Conservation (phyloP, 2,888 invertebrate genomes). For the Dusona sp. region DNA sequence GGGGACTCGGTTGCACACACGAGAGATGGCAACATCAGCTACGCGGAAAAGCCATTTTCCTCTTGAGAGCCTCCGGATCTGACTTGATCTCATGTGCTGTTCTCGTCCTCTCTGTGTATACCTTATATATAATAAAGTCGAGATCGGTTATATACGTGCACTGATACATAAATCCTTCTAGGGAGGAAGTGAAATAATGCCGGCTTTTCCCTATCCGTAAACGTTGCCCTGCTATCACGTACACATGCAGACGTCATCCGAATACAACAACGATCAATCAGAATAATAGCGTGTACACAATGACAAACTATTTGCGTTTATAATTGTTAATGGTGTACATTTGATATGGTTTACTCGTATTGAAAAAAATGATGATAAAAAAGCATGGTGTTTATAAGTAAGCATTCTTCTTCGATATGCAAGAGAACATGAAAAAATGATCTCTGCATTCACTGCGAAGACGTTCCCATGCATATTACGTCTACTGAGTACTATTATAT, state of each 20-base stretch:
- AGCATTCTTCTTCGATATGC: neutral
- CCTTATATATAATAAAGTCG: conserved; percentile 53
- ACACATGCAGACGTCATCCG: conserved; percentile 5
- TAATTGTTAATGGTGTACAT: neutral
- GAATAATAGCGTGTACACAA: neutral
- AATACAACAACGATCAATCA: neutral
- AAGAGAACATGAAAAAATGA: neutral
- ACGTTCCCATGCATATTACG: neutral
- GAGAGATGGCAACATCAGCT: conserved; percentile 64
- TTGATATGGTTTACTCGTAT: neutral
- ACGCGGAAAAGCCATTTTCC: conserved; percentile 69
- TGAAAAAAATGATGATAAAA: neutral
- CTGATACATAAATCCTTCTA: conserved; percentile 53
- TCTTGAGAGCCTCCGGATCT: conserved; percentile 67
- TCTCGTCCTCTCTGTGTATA: conserved; percentile 51
- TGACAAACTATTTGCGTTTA: neutral
- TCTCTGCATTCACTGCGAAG: neutral
- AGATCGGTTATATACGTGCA: conserved; percentile 34
- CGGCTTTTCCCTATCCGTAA: conserved; percentile 54
- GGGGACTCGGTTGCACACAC: conserved; percentile 46
- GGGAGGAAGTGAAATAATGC: conserved; percentile 64
- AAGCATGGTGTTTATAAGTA: neutral
- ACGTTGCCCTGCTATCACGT: conserved; percentile 14
- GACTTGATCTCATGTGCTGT: conserved; percentile 64
- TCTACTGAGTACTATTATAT: neutral